phyloP scores from a whole-genome alignment of 1,140 invertebrate species.

The Schlechtendalia chinensis region DNA sequence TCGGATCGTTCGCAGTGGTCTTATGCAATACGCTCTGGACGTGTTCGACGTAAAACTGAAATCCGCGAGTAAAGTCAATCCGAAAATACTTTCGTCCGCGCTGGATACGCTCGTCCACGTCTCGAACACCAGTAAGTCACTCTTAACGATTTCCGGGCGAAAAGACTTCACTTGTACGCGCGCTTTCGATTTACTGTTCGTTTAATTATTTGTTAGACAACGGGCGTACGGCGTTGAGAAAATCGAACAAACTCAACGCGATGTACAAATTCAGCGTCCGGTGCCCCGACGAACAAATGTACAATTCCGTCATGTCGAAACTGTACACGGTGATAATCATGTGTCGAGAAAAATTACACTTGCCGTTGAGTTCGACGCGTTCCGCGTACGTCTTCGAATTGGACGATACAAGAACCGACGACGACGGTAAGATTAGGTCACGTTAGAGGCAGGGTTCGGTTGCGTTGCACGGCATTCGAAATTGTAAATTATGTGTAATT shows the following conservation, averaged over 20 bases:
- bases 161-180: too few species aligned
- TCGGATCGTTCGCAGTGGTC: not conserved
- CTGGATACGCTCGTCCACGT: conserved; percentile 18
- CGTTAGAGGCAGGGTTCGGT: too few species aligned
- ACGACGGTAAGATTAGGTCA: conserved; percentile 12
- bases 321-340: conserved; percentile 66
- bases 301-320: conserved; percentile 63
- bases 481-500: too few species aligned
- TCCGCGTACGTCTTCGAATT: conserved; percentile 61
- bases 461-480: too few species aligned
- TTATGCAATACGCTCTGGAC: conserved; percentile 34
- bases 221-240: conserved; percentile 63
- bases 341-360: conserved; percentile 64
- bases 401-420: conserved; percentile 51
- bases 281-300: conserved; percentile 67
- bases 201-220: conserved; percentile 57
- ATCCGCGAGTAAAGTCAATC: not conserved
- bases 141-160: too few species aligned
- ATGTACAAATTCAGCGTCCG: conserved; percentile 65
- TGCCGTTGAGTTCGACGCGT: conserved; percentile 61
- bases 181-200: too few species aligned
- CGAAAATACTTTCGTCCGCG: conserved; percentile 26
- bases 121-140: conserved; percentile 15
- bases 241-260: conserved; percentile 63
- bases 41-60: conserved; percentile 16